phyloP scores from a whole-genome alignment of 2,888 invertebrate genomes.

The Sipha maydis region DNA sequence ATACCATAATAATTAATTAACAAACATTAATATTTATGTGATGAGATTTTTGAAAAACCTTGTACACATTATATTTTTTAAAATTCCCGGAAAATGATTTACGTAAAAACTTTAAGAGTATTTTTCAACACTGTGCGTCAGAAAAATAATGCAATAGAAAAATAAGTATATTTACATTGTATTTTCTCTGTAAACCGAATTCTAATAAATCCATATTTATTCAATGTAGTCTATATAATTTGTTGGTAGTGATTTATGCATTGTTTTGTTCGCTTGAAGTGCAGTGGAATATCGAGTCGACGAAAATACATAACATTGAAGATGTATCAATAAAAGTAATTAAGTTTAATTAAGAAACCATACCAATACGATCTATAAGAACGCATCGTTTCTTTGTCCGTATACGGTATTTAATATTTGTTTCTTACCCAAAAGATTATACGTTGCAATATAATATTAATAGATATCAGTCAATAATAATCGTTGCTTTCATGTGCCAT shows the following conservation, averaged over 20 bases:
- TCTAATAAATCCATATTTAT: slow-evolving; percentile 21
- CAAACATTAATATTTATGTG: no score
- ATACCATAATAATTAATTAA: no score
- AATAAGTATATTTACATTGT: background rate
- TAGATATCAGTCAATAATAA: no score
- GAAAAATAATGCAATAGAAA: background rate
- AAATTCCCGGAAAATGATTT: background rate
- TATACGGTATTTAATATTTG: no score
- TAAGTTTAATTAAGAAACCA: background rate
- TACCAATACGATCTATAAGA: background rate
- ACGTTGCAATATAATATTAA: background rate
- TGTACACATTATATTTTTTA: background rate
- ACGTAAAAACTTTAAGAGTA: background rate
- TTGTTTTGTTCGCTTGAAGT: background rate
- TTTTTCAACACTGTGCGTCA: background rate
- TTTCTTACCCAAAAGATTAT: no score
- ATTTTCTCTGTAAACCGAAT: slow-evolving; percentile 11
- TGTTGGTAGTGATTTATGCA: background rate
- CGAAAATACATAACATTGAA: background rate
- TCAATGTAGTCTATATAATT: background rate
- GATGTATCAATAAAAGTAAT: background rate
- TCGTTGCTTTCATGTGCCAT: no score
- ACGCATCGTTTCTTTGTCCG: no score
- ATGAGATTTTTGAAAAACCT: background rate
- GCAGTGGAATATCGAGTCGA: background rate